Base-by-base conservation (phyloP, 2,888 invertebrate genomes). In the Seladonia tumulorum region DNA sequence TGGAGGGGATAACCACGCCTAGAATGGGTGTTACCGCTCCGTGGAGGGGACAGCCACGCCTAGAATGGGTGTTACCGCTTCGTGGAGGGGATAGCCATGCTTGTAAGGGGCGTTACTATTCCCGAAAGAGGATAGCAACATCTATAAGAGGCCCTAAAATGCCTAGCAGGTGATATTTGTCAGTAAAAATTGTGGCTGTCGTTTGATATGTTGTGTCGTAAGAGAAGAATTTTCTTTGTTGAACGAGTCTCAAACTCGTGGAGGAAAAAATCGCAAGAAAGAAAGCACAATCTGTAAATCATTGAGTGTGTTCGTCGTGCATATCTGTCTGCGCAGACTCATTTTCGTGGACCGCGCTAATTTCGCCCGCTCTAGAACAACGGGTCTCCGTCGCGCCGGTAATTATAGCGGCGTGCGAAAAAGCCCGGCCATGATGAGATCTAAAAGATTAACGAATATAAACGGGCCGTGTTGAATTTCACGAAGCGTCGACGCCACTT, bases 391-490 rank as follows among this genome's bases (percentile, higher is more conserved):
- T 42, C n/a, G 22, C 16, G 22, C 53, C 25, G 47, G 39, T 63
- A 83, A 81, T 81, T 81, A 76, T 29, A 66, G 22, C 42, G 16
- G 5, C n/a, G 12, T 12, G 22, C 22, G 39, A 39, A 68, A 68
- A 68, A 39, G 72, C 57, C 73, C 66, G 66, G 29, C 16, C 81
- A 45, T 18, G 70, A 63, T 29, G 66, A 57, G 81, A 76, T 76
- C 76, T 81, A 81, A 81, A 81, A 76, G 81, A 81, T 81, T 66
- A 81, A 81, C 81, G 83, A 72, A 83, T 60, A 16, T 75, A 81
- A 83, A 57, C 83, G 83, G 25, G 53, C 63, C 66, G 76, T 76
- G 81, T 83, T 83, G 81, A 81, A 81, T 81, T 83, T 83, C 63
- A 63, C 25, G 39, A 4, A n/a, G 80, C 70, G 57, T 22, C 25